phyloP scores from a whole-genome alignment of 2,888 invertebrate genomes.

The Callinectes sapidus region DNA sequence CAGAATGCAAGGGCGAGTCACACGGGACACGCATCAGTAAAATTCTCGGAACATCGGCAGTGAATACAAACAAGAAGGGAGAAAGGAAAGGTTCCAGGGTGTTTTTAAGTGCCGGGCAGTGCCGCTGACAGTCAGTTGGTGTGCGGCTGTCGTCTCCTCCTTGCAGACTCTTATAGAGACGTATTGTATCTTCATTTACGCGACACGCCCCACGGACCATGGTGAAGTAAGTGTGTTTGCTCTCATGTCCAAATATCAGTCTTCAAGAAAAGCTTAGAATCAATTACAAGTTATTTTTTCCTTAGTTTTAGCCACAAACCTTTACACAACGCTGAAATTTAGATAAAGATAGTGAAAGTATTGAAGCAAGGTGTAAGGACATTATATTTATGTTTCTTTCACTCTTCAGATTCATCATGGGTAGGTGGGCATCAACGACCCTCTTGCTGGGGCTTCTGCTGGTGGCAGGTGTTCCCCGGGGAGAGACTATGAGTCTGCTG shows the following conservation, averaged over 20 bases:
- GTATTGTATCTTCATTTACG: not conserved
- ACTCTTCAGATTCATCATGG: not conserved
- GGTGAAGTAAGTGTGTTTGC: not conserved
- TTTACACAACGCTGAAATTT: not conserved
- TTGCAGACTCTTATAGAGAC: not conserved
- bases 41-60: not conserved
- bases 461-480: not conserved
- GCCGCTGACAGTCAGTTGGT: not conserved
- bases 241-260: not conserved
- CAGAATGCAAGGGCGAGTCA: not conserved
- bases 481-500: not conserved
- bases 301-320: not conserved
- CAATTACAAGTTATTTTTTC: too few species aligned
- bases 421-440: not conserved
- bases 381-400: not conserved
- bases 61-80: not conserved
- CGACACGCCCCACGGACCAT: constrained; percentile 19
- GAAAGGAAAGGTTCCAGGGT: not conserved
- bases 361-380: not conserved
- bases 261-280: not conserved
- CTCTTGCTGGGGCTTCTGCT: not conserved
- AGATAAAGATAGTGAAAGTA: not conserved
- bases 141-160: not conserved
- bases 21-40: constrained; percentile 16
- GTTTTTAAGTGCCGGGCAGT: constrained; percentile 24